A percentile compares a stretch with the other conserved stretches of the same genome.
These are phyloP conservation scores for Clarias magur DNA, from an alignment of 2,113 vertebrate genomes.

Conservation along the genomic window DNA sequence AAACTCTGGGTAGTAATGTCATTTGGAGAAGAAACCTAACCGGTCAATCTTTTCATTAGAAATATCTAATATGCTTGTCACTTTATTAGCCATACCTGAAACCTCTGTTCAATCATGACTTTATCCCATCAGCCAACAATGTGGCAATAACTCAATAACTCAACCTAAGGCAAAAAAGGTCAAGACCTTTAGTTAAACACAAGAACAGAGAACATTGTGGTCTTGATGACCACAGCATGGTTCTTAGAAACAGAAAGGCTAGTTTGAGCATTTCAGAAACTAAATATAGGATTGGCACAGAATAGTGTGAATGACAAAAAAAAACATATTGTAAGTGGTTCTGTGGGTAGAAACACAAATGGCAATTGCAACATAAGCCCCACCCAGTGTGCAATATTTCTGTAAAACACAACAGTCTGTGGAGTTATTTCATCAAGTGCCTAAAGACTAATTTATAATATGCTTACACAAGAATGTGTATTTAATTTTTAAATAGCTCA, in stretches of 20 bases:
- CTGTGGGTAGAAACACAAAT: not conserved
- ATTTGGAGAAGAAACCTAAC: slow-evolving; percentile 44
- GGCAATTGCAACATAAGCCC: too few species aligned
- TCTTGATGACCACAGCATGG: not conserved
- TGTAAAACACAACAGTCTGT: too few species aligned
- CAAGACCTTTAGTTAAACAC: not conserved
- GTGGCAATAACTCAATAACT: not conserved
- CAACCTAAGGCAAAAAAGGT: not conserved
- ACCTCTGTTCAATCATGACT: not conserved
- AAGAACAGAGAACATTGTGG: not conserved
- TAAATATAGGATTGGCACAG: not conserved
- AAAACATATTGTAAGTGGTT: not conserved
- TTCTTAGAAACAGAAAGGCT: not conserved
- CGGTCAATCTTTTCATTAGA: not conserved
- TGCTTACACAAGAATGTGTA: not conserved
- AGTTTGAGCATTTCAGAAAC: not conserved
- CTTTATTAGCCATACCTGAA: not conserved
- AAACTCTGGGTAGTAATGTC: slow-evolving; percentile 57
- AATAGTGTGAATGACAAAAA: not conserved
- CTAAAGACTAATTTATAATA: not conserved
- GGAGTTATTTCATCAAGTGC: not conserved
- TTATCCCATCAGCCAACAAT: not conserved
- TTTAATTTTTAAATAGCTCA: not conserved
- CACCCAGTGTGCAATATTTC: too few species aligned
- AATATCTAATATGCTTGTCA: not conserved